Evolutionary conservation across 2,888 invertebrate species (phyloP).

Genomic region (Oligia fasciuncula): DNA sequence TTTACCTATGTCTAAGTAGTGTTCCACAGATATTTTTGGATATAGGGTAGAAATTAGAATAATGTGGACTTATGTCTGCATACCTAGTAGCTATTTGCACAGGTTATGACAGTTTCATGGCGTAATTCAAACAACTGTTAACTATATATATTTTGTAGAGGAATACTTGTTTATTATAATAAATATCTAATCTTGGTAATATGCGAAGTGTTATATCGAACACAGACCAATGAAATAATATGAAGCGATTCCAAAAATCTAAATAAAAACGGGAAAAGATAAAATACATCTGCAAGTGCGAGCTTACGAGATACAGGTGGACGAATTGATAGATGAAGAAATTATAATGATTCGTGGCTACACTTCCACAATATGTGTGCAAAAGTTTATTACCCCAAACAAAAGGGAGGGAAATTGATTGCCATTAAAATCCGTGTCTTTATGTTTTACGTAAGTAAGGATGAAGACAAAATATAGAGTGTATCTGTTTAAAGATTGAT

Average conservation of each 20-base stretch:
- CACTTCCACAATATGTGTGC: conserved; percentile 28
- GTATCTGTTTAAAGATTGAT: conserved; percentile 14
- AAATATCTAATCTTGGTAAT: conserved; percentile 3
- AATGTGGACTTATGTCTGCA: conserved; percentile 3
- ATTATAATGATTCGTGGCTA: conserved; percentile 48
- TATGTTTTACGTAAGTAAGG: conserved; percentile 4
- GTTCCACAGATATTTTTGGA: conserved; percentile 50
- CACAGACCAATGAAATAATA: conserved; percentile 20
- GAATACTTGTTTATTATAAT: conserved; percentile 8
- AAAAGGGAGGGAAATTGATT: conserved; percentile 37
- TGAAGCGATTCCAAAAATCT: conserved; percentile 12
- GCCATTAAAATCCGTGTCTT: conserved; percentile 14
- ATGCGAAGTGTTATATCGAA: conserved; percentile 23
- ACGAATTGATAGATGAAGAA: conserved; percentile 41
- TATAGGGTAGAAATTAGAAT: conserved; percentile 11
- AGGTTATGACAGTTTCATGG: background rate
- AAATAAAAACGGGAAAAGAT: conserved; percentile 19
- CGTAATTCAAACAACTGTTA: conserved; percentile 1
- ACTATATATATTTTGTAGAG: background rate
- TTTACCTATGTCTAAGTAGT: conserved; percentile 59
- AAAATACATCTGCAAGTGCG: conserved; percentile 35
- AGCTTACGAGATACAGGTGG: conserved; percentile 23
- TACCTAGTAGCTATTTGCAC: background rate
- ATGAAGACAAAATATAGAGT: conserved; percentile 11
- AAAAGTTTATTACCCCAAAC: conserved; percentile 37